Conservation (phyloP, 1,140 invertebrate genomes). For the Thereuonema tuberculata region DNA sequence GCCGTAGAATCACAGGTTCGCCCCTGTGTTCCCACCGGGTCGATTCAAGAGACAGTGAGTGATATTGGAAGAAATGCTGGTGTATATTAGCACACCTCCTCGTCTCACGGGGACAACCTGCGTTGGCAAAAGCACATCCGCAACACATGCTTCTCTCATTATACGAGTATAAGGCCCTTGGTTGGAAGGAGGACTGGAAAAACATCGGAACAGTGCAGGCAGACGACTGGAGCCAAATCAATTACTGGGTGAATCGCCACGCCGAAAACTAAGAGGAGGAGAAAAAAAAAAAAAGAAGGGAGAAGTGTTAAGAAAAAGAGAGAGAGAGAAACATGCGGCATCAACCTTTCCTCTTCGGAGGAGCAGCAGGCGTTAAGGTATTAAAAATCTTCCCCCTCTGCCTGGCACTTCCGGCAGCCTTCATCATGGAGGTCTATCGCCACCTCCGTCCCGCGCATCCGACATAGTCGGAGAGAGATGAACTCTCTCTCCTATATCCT, state of each 20-base stretch:
- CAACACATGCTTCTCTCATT: slow-evolving; percentile 10
- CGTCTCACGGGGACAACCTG: too few species aligned
- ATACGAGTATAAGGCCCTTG: not conserved
- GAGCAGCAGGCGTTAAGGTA: not conserved
- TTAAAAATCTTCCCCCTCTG: not conserved
- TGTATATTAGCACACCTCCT: too few species aligned
- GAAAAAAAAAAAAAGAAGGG: not conserved
- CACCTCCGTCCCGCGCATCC: not conserved
- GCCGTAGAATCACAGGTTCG: too few species aligned
- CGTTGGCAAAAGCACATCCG: too few species aligned
- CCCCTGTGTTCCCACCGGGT: too few species aligned
- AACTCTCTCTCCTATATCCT: not conserved
- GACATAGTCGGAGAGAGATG: not conserved
- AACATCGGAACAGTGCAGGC: not conserved
- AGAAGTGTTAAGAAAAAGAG: not conserved
- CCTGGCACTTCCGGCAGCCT: not conserved
- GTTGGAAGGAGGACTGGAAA: not conserved
- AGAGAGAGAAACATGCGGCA: not conserved
- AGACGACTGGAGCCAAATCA: slow-evolving; percentile 10
- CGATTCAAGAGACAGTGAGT: too few species aligned
- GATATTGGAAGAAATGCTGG: too few species aligned
- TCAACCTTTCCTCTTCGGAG: not conserved
- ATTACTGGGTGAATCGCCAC: not conserved
- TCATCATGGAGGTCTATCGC: not conserved
- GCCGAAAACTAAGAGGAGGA: not conserved